Percentiles rank a stretch among this genome's conserved stretches.
Conservation (phyloP, 1,140 invertebrate species). For the Euwallacea similis region DNA sequence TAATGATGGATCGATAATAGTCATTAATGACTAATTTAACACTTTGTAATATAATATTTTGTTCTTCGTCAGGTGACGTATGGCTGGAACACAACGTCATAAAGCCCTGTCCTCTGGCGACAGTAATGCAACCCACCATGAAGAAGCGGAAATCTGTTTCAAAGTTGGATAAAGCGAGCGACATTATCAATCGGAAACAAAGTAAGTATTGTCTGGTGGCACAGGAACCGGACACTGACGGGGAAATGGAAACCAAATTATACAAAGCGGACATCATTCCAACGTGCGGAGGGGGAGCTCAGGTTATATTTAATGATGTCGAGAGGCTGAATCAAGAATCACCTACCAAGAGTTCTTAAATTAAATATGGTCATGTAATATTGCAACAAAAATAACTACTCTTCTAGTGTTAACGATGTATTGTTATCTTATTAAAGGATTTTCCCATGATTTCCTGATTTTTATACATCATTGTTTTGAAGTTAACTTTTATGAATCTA, state of each 20-base stretch:
- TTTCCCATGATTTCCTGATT: too few species aligned
- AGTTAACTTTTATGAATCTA: too few species aligned
- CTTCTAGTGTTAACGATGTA: too few species aligned
- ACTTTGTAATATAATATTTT: neutral
- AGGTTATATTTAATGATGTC: conserved; percentile 94
- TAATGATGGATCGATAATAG: neutral
- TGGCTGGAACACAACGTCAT: conserved; percentile 91
- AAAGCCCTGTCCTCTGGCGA: conserved; percentile 73
- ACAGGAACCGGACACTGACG: conserved; percentile 87
- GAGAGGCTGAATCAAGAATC: conserved; percentile 87
- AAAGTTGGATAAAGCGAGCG: conserved; percentile 71
- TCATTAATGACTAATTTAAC: neutral
- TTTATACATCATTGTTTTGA: too few species aligned
- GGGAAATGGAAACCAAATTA: conserved; percentile 89
- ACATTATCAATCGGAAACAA: conserved; percentile 72
- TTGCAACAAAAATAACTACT: too few species aligned
- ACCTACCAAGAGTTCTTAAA: conserved; percentile 55
- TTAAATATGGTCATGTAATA: too few species aligned
- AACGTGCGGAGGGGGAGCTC: conserved; percentile 89
- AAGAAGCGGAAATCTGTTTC: conserved; percentile 81
- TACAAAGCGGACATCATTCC: conserved; percentile 91
- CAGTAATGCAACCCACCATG: conserved; percentile 84
- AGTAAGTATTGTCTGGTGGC: conserved; percentile 90
- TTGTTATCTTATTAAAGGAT: too few species aligned
- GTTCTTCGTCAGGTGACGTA: conserved; percentile 60